Conservation (phyloP, 2,797 vertebrate genomes). For the Acipenser oxyrinchus region DNA sequence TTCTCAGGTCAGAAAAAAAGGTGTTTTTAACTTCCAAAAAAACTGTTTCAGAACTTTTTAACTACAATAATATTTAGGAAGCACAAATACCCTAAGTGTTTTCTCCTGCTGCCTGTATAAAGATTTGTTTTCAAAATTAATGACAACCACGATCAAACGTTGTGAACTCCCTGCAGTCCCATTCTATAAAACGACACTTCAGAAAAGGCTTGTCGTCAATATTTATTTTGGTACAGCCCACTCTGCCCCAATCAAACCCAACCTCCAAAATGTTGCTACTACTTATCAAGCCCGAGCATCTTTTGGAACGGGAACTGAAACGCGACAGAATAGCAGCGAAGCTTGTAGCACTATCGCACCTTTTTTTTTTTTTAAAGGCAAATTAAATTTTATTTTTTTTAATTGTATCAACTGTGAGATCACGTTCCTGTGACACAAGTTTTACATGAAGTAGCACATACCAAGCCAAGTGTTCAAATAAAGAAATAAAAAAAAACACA, state of each 20-base stretch:
- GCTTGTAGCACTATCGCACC: constrained; percentile 37
- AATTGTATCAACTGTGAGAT: constrained; percentile 43
- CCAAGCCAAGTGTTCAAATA: constrained; percentile 26
- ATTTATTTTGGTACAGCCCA: constrained; percentile 40
- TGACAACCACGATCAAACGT: too few species aligned
- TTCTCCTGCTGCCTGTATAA: too few species aligned
- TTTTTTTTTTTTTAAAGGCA: constrained; percentile 14
- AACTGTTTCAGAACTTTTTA: too few species aligned
- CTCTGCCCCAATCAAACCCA: constrained; percentile 32
- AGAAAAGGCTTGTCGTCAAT: constrained; percentile 23
- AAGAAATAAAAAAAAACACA: constrained; percentile 31
- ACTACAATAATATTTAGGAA: too few species aligned
- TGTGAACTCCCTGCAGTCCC: too few species aligned
- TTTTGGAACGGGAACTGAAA: constrained; percentile 46
- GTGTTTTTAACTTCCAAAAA: too few species aligned
- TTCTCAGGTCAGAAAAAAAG: too few species aligned
- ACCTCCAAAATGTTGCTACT: constrained; percentile 47
- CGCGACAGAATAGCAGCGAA: constrained; percentile 37
- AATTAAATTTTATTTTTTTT: constrained; percentile 13
- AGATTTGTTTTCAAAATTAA: too few species aligned
- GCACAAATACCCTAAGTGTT: too few species aligned
- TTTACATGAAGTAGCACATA: constrained; percentile 49
- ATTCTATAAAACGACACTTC: too few species aligned
- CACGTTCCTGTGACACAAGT: constrained; percentile 43
- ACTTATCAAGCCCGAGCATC: constrained; percentile 41